Percentiles rank a stretch among this genome's conserved stretches.
Evolutionary conservation across 2,797 vertebrate species (phyloP).

Genomic region (Pseudopleuronectes americanus): DNA sequence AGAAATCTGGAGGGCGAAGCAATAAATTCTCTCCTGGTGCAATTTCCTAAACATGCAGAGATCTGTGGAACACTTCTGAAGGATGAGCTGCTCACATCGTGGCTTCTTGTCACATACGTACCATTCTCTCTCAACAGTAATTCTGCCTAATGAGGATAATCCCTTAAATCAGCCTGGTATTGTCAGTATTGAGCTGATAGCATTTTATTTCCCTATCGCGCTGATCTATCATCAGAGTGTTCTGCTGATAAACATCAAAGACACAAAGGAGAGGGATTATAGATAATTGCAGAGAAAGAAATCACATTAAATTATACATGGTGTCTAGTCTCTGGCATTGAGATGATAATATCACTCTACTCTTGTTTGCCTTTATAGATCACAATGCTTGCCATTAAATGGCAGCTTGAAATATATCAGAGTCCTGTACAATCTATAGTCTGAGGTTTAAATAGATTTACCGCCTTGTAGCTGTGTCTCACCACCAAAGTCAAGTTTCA

Average conservation of each 20-base stretch:
- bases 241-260: slow-evolving; percentile 68
- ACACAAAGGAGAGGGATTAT: slow-evolving; percentile 60
- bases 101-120: slow-evolving; percentile 41
- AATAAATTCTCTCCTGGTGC: background rate
- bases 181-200: slow-evolving; percentile 59
- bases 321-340: slow-evolving; percentile 41
- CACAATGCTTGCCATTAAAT: slow-evolving; percentile 9
- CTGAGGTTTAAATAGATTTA: background rate
- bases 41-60: slow-evolving; percentile 17
- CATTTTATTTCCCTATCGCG: slow-evolving; percentile 65
- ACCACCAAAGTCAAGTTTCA: background rate
- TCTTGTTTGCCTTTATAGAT: slow-evolving; percentile 28
- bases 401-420: background rate
- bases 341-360: slow-evolving; percentile 17
- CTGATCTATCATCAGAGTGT: slow-evolving; percentile 53
- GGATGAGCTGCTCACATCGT: slow-evolving; percentile 20
- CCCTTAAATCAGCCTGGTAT: slow-evolving; percentile 60
- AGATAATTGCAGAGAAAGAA: slow-evolving; percentile 52
- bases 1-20: background rate
- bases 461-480: background rate
- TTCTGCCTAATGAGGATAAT: slow-evolving; percentile 75
- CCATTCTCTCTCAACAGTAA: slow-evolving; percentile 49
- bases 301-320: slow-evolving; percentile 62
- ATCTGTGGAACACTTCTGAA: slow-evolving; percentile 13
- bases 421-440: background rate